Base-by-base conservation (phyloP, 2,113 vertebrate genomes). In the Macheiramphus alcinus region DNA sequence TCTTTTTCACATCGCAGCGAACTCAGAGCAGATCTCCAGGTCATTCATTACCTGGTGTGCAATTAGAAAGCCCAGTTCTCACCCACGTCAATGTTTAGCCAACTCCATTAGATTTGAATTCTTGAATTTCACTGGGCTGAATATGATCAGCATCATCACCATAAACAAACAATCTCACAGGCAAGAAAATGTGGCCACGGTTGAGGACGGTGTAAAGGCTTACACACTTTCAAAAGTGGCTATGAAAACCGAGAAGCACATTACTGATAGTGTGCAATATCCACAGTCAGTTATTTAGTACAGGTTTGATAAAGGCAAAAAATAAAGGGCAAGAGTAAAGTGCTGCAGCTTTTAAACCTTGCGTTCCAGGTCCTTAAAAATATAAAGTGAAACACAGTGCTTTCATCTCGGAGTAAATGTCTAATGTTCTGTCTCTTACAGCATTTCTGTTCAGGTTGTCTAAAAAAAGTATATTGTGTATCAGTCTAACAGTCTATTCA, bases 151-250 rank as follows among this genome's bases (percentile, higher is more conserved):
- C 80, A 59, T 53, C 31, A 36, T 43, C 36, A 55, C 40, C 34
- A 9, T 2, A 48, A 72, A 52, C 6, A 8, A 61, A 23, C 8
- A 66, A 32, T 43, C 40, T 34, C 32, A 36, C 5, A 58, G 72
- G 58, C 13, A 53, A 58, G n/a, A 68, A 45, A 66, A 43, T 9
- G 29, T 47, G 81, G 9, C 65, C n/a, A 10, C 38, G 8, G 38
- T 7, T 50, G 58, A 50, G 48, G 45, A 15, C 1, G 6, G 4
- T 18, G n/a, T 40, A 15, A 80, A 38, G 43, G 27, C 19, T 14
- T 10, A 40, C 7, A 31, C 0, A 0, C 13, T 40, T 84, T 38
- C 50, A 63, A 38, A 85, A 71, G 59, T 0, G 1, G 16, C 55
- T 23, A 42, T 32, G 83, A 19, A 58, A 55, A 29, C 12, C 9